Evolutionary conservation across 2,888 invertebrate genomes (phyloP).

Genomic region (Lithophane ornitopus): DNA sequence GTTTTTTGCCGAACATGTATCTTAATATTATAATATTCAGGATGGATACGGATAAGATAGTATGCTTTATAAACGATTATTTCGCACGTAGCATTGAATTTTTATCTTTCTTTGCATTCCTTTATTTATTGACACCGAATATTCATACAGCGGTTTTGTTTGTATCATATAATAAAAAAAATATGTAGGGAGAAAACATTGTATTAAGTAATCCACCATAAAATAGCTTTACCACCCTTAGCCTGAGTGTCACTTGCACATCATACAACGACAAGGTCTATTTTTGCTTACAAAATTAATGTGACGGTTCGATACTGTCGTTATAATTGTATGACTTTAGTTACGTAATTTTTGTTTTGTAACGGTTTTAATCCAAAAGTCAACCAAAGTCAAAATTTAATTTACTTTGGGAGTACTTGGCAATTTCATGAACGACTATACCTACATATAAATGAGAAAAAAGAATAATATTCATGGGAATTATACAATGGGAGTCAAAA

Average conservation of each 20-base stretch:
- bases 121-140: slow-evolving; percentile 2
- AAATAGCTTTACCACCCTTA: not conserved
- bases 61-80: slow-evolving; percentile 31
- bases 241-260: too few species aligned
- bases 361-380: not conserved
- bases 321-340: not conserved
- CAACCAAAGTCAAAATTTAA: not conserved
- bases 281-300: not conserved
- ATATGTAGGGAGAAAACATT: not conserved
- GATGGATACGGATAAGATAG: slow-evolving; percentile 52
- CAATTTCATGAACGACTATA: not conserved
- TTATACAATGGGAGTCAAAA: not conserved
- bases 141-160: slow-evolving; percentile 38
- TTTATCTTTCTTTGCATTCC: slow-evolving; percentile 21
- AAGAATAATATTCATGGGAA: too few species aligned
- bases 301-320: not conserved
- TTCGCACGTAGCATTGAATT: slow-evolving; percentile 22
- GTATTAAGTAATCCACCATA: not conserved
- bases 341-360: not conserved
- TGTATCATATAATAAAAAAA: not conserved
- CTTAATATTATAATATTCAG: slow-evolving; percentile 39
- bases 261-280: not conserved
- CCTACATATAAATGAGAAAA: not conserved
- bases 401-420: not conserved
- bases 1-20: slow-evolving; percentile 55